These are phyloP conservation scores for Luidia sarsii DNA, from an alignment of 53 echinoderm and acorn worm species.

Conservation along the genomic window DNA sequence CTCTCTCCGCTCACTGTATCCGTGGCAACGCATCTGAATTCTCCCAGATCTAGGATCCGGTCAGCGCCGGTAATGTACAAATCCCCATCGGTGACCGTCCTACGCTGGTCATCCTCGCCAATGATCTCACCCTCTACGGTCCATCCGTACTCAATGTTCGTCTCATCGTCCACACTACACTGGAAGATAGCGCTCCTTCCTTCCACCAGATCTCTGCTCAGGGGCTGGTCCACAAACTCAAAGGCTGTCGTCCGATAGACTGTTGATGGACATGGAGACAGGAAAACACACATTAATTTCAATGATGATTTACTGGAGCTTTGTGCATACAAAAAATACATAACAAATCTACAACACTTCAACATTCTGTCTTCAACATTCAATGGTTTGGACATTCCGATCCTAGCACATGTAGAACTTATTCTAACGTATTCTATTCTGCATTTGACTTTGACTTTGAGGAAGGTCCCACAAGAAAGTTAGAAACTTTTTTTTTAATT, in stretches of 20 bases:
- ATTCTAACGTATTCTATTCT: too few species aligned
- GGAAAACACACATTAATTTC: too few species aligned
- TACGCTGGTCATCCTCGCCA: conserved; percentile 37
- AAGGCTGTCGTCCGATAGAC: conserved; percentile 50
- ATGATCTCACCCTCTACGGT: conserved; percentile 54
- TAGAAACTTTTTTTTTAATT: too few species aligned
- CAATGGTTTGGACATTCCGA: too few species aligned
- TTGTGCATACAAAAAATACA: too few species aligned
- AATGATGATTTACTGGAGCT: too few species aligned
- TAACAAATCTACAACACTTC: too few species aligned
- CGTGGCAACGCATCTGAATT: conserved; percentile 63
- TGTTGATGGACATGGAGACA: too few species aligned
- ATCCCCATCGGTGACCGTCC: conserved; percentile 52
- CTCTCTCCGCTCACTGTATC: conserved; percentile 31
- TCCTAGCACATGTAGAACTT: too few species aligned
- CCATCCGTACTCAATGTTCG: conserved; percentile 65
- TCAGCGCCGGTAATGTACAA: conserved; percentile 61
- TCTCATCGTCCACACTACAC: conserved; percentile 70
- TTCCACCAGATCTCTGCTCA: conserved; percentile 54
- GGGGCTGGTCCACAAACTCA: conserved; percentile 61
- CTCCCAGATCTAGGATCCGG: conserved; percentile 55
- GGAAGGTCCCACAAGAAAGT: too few species aligned
- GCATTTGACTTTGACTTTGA: too few species aligned
- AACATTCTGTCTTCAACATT: too few species aligned
- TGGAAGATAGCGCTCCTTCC: conserved; percentile 55